Evolutionary conservation across 2,113 vertebrate species (phyloP), one percentile per base, ranked within the genome.

Genomic region (Thomomys bottae): DNA sequence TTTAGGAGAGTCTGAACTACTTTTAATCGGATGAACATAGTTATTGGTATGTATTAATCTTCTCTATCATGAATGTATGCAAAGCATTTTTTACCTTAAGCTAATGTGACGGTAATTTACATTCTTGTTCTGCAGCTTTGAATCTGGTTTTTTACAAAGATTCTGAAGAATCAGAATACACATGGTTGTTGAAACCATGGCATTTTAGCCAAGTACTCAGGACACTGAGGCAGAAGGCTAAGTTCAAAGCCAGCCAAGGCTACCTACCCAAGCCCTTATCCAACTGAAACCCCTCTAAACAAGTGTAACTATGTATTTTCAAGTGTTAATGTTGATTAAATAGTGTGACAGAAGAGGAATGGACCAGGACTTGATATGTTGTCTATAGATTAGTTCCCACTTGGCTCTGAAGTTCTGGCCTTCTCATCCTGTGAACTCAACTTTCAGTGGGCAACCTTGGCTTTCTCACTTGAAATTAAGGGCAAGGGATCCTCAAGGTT

Each of bases 61-160:
- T 67, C 34, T 70, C 70, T 66, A 42, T 83, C 21, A 36, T 49
- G 34, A 40, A 68, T 28, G 28, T 24, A 24, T 24, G 15, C 40
- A 70, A 88, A 89, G 36, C 71, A 42, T 77, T 59, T 77, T 59
- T 90, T 61, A 87, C 67, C 34, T 79, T 82, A 49, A 88, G 40
- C 30, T 7, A 76, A 28, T 49, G 70, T 91, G 70, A 40, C 0
- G 80, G 42, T 67, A 72, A 86, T 36, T 89, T 80, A 21, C 15
- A 54, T 75, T 54, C 88, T 87, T 89, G 77, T 57, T 89, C 73
- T 83, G n/a, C 68, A 84, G 54, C 66, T 87, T 87, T 93, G 67
- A 82, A 59, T 84, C 49, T 87, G 24, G 20, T 75, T 93, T 54
- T 67, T 36, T 54, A 63, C 12, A 26, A 63, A 10, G 32, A 77